A percentile compares a stretch with the other conserved stretches of the same genome.
phyloP scores from a whole-genome alignment of 2,888 invertebrate genomes.

The Tenthredo notha region DNA sequence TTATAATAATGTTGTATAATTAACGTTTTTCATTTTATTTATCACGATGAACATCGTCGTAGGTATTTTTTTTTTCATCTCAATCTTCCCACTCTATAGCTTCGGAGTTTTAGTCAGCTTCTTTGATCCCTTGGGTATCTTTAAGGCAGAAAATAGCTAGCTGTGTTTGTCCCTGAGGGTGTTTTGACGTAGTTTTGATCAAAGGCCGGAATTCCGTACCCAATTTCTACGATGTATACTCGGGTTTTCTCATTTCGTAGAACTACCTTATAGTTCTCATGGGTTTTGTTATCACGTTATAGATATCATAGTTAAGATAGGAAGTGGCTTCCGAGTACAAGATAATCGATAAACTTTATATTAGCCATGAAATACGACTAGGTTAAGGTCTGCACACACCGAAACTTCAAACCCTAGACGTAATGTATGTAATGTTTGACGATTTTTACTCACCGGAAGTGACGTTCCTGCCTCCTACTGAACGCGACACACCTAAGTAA shows the following conservation, averaged over 20 bases:
- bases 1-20: background rate
- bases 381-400: background rate
- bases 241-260: background rate
- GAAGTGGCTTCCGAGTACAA: conserved; percentile 2
- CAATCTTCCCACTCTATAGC: too few relatives aligned
- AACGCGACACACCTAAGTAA: conserved; percentile 43
- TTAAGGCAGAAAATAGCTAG: background rate
- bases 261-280: background rate
- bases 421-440: background rate
- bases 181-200: conserved; percentile 27
- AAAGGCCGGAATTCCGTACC: background rate
- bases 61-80: too few relatives aligned
- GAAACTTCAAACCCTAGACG: background rate
- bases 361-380: background rate
- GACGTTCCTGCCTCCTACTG: conserved; percentile 37
- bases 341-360: background rate
- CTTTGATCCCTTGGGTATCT: background rate
- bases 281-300: background rate
- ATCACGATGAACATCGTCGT: too few relatives aligned
- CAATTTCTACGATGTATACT: background rate
- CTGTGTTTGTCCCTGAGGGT: background rate
- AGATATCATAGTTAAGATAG: background rate
- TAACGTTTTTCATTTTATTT: background rate
- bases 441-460: conserved; percentile 42
- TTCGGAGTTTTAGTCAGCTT: background rate